Evolutionary conservation across 2,888 invertebrate genomes (phyloP), one percentile per base, ranked within the genome.

Genomic region (Peribatodes rhomboidaria): DNA sequence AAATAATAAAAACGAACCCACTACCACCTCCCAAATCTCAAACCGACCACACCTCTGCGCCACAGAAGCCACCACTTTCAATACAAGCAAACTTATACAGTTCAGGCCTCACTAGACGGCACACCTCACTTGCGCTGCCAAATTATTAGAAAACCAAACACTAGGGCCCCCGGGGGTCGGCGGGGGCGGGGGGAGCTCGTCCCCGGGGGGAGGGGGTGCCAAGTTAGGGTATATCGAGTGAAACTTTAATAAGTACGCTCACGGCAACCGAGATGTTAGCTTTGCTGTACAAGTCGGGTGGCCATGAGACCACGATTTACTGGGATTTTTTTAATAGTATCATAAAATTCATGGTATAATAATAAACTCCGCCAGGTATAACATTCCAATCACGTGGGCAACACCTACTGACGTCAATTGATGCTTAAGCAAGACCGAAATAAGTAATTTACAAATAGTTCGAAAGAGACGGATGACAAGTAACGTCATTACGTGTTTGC

Each of bases 231-330:
- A 65, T 52, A 65, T 65, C 56, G 65, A 65, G 52, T 65, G 65
- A 65, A 65, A 65, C 65, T 65, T 65, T 65, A 65, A 65, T 65
- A 65, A 56, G 65, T 65, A 60, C 65, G 65, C 65, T 64, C 64
- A 59, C 59, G 64, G 64, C 65, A 44, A 56, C 60, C 42, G 60
- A 65, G 65, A 65, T 61, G 65, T 65, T 65, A 61, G 60, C 60
- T 65, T 61, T 61, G 56, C 60, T 57, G 52, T 65, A 61, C 60
- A 39, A 39, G 7, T 31, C 13, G 39, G 56, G 56, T 53, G 41
- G 4, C 42, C 31, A 61, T 50, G 22, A 18, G n/a, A 16, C 6
- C 6, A 13, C 18, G 0, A 7, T 10, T 41, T 31, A 4, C 2
- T 10, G 31, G 47, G 47, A 49, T 10, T 20, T 14, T 31, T 49